Conservation (phyloP, 2,888 invertebrate species). For the Argynnis bischoffii region DNA sequence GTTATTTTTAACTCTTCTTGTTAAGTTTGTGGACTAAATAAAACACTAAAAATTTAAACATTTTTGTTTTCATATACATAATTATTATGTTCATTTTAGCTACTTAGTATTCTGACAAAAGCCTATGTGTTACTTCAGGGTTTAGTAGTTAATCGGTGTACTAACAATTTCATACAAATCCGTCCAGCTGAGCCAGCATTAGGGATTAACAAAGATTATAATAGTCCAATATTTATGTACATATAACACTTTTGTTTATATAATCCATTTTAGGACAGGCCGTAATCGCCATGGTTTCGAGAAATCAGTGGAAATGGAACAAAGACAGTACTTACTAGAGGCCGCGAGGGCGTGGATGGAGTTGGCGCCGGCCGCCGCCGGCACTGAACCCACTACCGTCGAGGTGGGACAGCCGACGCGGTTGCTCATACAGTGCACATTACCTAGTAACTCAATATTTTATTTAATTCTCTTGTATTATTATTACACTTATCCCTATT, state of each 20-base stretch:
- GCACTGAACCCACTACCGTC: conserved; percentile 78
- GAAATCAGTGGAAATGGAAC: conserved; percentile 65
- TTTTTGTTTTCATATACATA: not conserved
- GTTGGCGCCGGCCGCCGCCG: conserved; percentile 73
- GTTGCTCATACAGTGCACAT: conserved; percentile 84
- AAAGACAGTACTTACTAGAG: conserved; percentile 72
- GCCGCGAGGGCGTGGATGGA: conserved; percentile 89
- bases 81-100: not conserved
- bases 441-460: conserved; percentile 75
- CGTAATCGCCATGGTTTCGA: conserved; percentile 82
- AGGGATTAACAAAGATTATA: too few relatives aligned
- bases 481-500: too few relatives aligned
- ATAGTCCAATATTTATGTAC: too few relatives aligned
- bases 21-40: not conserved
- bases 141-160: too few relatives aligned
- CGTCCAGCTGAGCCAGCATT: too few relatives aligned
- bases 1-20: not conserved
- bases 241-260: too few relatives aligned
- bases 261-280: conserved; percentile 73
- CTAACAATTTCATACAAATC: too few relatives aligned
- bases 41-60: too few relatives aligned
- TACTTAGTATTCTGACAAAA: too few relatives aligned
- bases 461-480: not conserved
- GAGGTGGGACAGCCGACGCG: conserved; percentile 88
- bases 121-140: too few relatives aligned